phyloP scores from a whole-genome alignment of 2,888 invertebrate genomes.

The Protodeltote pygarga region DNA sequence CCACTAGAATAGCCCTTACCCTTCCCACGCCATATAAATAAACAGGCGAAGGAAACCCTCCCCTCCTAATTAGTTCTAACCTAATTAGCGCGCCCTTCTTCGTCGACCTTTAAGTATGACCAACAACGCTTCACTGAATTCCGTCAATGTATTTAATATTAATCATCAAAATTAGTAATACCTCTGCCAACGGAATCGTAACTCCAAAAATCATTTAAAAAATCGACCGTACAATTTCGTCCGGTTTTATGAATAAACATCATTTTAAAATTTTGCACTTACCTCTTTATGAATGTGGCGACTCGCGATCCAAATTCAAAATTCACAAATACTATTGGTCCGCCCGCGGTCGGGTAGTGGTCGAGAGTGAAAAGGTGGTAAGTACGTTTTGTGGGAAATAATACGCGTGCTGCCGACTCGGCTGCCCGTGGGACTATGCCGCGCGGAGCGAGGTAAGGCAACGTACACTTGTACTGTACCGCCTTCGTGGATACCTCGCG shows the following conservation, averaged over 20 bases:
- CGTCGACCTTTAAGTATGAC: constrained; percentile 53
- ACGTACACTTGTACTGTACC: constrained; percentile 34
- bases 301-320: constrained; percentile 54
- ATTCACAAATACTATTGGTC: constrained; percentile 52
- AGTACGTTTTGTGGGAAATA: constrained; percentile 28
- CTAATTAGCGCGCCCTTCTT: constrained; percentile 71
- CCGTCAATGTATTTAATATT: constrained; percentile 12
- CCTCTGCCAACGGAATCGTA: neutral
- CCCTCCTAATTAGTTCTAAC: constrained; percentile 78
- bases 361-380: constrained; percentile 40
- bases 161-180: neutral
- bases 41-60: constrained; percentile 60
- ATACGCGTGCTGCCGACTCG: constrained; percentile 62
- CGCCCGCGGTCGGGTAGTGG: constrained; percentile 44
- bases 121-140: constrained; percentile 21
- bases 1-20: constrained; percentile 49
- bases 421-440: constrained; percentile 64
- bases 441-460: constrained; percentile 40
- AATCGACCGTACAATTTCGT: neutral
- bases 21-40: constrained; percentile 58
- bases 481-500: constrained; percentile 24
- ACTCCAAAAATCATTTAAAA: neutral
- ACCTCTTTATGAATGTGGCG: constrained; percentile 42
- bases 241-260: neutral
- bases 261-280: constrained; percentile 33